Evolutionary conservation across 2,888 invertebrate genomes (phyloP), one percentile per base, ranked within the genome.

Genomic region (Scaptomyza tumidula): DNA sequence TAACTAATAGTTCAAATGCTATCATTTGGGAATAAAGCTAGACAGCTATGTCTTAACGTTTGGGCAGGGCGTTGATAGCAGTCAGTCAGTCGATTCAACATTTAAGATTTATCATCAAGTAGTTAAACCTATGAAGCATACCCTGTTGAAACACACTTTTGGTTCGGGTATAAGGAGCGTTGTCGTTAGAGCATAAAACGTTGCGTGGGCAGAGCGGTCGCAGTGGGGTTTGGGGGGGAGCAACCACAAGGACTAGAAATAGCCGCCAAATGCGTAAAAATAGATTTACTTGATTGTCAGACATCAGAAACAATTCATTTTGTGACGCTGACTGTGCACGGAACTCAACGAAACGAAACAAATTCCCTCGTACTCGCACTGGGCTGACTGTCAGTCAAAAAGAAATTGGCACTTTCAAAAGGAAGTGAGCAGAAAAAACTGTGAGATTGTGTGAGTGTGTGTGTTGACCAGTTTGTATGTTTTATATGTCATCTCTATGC

Each of bases 371-470:
- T 4, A 24, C 24, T 24, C 16, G 2, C 4, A 49, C 16, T 13
- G 10, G 10, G n/a, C 29, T 24, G 44, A 31, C 56, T 44, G 39
- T 44, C 59, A 71, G 55, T 72, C 72, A 68, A 64, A 64, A 57
- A 56, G 60, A 61, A 80, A 77, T 68, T 80, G 69, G 76, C 80
- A 80, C 69, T 67, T 76, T 66, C 56, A 3, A 74, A 48, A 60
- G 43, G 31, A 64, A 52, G 53, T 45, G 48, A 45, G 27, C 19
- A 19, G 19, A 19, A 19, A 19, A 19, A 19, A n/a, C n/a, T n/a
- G n/a, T n/a, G n/a, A n/a, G n/a, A n/a, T n/a, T n/a, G n/a, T n/a
- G n/a, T n/a, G n/a, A n/a, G n/a, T 31, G 31, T 31, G 55, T 64
- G 41, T 52, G 59, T 7, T 69, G 75, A 54, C 57, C 69, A 50